Conservation (phyloP, 2,113 vertebrate genomes). For the Catagonus wagneri region DNA sequence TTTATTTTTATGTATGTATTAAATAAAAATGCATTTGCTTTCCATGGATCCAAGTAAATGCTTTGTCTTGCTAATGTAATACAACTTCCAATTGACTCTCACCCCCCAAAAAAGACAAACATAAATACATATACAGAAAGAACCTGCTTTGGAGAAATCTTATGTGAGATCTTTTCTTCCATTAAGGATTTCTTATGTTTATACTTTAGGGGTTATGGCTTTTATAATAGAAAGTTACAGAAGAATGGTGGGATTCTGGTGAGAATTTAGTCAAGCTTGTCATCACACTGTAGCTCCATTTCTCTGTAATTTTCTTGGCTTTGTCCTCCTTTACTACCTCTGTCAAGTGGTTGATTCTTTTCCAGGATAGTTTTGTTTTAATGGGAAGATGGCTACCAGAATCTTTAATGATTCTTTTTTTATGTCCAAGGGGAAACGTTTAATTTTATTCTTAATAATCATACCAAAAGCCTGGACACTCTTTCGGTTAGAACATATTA, state of each 20-base stretch:
- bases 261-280: background rate
- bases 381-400: background rate
- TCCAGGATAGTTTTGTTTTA: background rate
- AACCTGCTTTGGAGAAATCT: background rate
- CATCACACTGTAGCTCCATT: background rate
- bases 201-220: background rate
- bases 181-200: background rate
- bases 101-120: background rate
- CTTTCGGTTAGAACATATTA: background rate
- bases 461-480: background rate
- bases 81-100: background rate
- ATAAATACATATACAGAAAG: background rate
- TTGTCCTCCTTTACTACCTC: background rate
- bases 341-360: background rate
- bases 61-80: constrained; percentile 40
- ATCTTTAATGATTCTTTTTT: background rate
- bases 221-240: background rate
- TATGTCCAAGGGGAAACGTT: background rate
- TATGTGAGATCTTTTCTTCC: background rate
- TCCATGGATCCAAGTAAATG: background rate
- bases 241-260: background rate
- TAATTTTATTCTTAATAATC: background rate
- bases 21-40: background rate
- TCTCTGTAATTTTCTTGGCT: background rate
- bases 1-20: constrained; percentile 23